Evolutionary conservation across 2,797 vertebrate species (phyloP).

Genomic region (Neosilurus mollespiculum): DNA sequence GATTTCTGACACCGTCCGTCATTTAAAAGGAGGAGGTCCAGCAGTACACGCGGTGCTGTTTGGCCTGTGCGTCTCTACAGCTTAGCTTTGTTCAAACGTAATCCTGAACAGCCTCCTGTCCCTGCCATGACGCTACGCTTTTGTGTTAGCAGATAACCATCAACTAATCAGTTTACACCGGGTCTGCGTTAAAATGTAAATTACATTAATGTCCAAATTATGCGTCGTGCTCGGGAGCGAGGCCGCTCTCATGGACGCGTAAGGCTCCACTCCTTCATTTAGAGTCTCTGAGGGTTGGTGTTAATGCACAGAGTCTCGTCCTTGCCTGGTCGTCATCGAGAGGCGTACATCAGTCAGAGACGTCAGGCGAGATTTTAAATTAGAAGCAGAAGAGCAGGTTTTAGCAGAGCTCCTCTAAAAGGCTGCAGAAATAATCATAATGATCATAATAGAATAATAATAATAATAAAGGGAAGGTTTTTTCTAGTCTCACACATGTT

Average conservation of each 20-base stretch:
- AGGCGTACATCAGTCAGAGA: constrained; percentile 67
- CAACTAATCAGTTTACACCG: constrained; percentile 81
- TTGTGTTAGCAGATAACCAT: constrained; percentile 79
- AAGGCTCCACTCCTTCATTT: constrained; percentile 76
- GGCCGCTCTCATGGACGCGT: constrained; percentile 71
- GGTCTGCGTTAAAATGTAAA: constrained; percentile 83
- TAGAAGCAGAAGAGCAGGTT: constrained; percentile 62
- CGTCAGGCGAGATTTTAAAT: constrained; percentile 65
- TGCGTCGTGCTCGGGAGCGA: constrained; percentile 74
- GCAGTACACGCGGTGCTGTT: constrained; percentile 25
- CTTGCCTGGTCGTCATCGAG: constrained; percentile 74
- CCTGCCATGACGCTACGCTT: constrained; percentile 70
- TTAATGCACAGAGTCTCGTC: constrained; percentile 76
- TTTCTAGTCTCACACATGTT: constrained; percentile 66
- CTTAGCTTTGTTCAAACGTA: constrained; percentile 62
- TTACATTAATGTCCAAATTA: constrained; percentile 81
- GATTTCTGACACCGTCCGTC: background rate
- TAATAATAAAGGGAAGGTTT: background rate
- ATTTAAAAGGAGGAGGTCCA: constrained; percentile 18
- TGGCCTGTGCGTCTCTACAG: constrained; percentile 50
- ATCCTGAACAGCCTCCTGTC: constrained; percentile 68
- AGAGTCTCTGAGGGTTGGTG: constrained; percentile 75
- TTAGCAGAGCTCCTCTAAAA: constrained; percentile 70
- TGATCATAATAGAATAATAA: background rate
- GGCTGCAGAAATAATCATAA: constrained; percentile 62